Evolutionary conservation across 2,113 vertebrate genomes (phyloP).

Genomic region (Ophthalmolycus amberensis): DNA sequence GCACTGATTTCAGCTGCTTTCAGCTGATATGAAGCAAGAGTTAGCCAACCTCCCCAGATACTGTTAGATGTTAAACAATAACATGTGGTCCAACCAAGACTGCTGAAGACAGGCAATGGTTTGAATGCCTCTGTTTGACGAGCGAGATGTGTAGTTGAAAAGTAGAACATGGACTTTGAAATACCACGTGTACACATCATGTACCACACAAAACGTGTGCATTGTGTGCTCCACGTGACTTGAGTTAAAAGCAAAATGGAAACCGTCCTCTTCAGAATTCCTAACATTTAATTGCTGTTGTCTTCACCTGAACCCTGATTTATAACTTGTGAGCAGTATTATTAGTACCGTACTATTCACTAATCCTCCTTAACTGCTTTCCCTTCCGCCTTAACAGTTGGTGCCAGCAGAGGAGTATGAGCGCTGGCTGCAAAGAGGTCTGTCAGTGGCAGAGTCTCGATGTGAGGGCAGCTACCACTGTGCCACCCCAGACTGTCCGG

Average conservation of each 20-base stretch:
- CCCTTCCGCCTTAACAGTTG: constrained; percentile 55
- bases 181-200: neutral
- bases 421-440: constrained; percentile 86
- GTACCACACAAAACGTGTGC: neutral
- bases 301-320: neutral
- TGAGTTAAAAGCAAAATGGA: neutral
- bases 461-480: constrained; percentile 90
- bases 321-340: neutral
- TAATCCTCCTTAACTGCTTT: neutral
- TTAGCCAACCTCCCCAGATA: neutral
- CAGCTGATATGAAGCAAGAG: constrained; percentile 2
- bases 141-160: neutral
- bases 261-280: neutral
- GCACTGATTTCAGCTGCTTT: constrained; percentile 1
- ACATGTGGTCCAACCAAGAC: neutral
- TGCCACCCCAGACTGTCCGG: constrained; percentile 84
- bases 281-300: neutral
- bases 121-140: neutral
- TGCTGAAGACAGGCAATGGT: neutral
- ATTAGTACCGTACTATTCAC: neutral
- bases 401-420: constrained; percentile 83
- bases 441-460: constrained; percentile 87
- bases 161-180: neutral
- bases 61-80: neutral
- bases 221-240: neutral